These are phyloP conservation scores for Dreissena rostriformis DNA, from an alignment of 1,140 invertebrate species.

Conservation along the genomic window DNA sequence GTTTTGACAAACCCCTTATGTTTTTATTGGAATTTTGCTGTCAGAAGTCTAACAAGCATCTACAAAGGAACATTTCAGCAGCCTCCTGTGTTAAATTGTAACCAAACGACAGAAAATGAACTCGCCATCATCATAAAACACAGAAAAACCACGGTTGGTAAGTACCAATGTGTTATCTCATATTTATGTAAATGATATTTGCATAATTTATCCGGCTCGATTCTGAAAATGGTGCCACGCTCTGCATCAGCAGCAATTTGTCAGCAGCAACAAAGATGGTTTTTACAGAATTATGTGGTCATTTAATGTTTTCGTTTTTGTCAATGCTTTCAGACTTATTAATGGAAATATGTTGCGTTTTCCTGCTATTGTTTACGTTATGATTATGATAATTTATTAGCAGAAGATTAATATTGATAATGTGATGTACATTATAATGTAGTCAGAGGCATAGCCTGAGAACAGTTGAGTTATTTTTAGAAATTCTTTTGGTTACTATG, in stretches of 20 bases:
- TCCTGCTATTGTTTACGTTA: conserved; percentile 18
- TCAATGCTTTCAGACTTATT: no score
- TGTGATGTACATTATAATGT: conserved; percentile 55
- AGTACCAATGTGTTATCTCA: conserved; percentile 25
- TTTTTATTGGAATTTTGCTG: conserved; percentile 18
- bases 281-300: no score
- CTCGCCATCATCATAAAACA: no score
- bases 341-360: neutral
- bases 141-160: neutral
- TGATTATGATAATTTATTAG: conserved; percentile 55
- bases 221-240: conserved; percentile 1
- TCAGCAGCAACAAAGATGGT: no score
- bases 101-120: no score
- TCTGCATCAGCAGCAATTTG: no score
- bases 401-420: conserved; percentile 40
- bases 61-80: neutral
- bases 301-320: no score
- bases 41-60: neutral
- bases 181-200: conserved; percentile 52
- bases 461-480: conserved; percentile 33
- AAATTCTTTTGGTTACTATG: conserved; percentile 40
- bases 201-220: conserved; percentile 50
- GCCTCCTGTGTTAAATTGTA: no score
- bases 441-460: conserved; percentile 29
- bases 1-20: neutral